Conservation (phyloP, 1,140 invertebrate genomes). For the Hylyphantes graminicola region DNA sequence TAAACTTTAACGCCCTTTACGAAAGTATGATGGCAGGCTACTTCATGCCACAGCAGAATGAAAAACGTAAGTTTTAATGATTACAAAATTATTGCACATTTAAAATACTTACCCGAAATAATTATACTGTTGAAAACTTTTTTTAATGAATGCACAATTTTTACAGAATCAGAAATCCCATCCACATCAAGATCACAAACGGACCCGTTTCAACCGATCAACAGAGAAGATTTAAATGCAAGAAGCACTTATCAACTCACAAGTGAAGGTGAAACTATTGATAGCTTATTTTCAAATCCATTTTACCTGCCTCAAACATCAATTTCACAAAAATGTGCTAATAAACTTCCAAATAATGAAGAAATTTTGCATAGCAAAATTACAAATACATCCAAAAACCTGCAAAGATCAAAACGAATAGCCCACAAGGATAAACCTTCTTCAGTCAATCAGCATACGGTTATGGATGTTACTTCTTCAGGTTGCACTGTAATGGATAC, state of each 20-base stretch:
- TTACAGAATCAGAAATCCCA: slow-evolving; percentile 23
- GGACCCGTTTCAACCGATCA: background rate
- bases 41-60: slow-evolving; percentile 30
- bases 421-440: background rate
- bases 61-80: slow-evolving; percentile 28
- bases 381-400: background rate
- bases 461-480: slow-evolving; percentile 38
- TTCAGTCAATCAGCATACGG: slow-evolving; percentile 35
- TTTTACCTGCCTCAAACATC: slow-evolving; percentile 6
- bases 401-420: slow-evolving; percentile 13
- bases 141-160: background rate
- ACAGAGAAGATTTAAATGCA: background rate
- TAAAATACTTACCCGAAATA: background rate
- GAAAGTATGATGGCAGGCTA: slow-evolving; percentile 54
- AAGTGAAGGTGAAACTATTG: background rate
- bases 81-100: background rate
- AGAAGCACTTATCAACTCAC: background rate
- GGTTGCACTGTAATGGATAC: slow-evolving; percentile 39
- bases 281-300: background rate
- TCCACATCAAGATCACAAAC: background rate
- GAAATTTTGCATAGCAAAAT: background rate
- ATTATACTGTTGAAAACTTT: background rate
- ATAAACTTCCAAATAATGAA: background rate
- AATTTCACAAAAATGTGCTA: background rate
- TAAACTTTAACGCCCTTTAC: slow-evolving; percentile 18